phyloP scores from a whole-genome alignment of 2,797 vertebrate species.

The Amniataba percoides region DNA sequence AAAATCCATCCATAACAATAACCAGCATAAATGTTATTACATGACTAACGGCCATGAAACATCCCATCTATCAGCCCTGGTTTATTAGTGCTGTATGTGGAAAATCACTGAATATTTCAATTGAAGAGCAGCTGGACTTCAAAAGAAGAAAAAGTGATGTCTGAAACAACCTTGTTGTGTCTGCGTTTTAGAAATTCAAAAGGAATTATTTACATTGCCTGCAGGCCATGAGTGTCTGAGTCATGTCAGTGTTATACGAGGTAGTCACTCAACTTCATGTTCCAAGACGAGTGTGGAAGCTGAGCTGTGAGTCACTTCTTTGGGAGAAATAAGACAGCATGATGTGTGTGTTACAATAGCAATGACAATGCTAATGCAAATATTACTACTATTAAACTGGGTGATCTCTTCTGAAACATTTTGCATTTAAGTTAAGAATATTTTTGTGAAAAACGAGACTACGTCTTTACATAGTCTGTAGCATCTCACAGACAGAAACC shows the following conservation, averaged over 20 bases:
- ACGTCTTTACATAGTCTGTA: neutral
- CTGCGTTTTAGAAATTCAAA: conserved; percentile 63
- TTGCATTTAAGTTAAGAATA: neutral
- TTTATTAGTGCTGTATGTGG: conserved; percentile 3
- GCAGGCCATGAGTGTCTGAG: conserved; percentile 50
- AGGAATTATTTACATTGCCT: conserved; percentile 73
- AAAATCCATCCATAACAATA: neutral
- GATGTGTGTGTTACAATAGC: neutral
- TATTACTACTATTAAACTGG: neutral
- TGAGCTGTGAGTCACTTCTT: conserved; percentile 29
- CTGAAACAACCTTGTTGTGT: conserved; percentile 56
- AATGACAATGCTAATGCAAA: neutral
- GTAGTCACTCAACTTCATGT: conserved; percentile 50
- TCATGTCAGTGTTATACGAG: conserved; percentile 56
- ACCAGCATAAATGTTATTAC: neutral
- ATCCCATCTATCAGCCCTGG: conserved; percentile 5
- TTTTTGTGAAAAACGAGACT: neutral
- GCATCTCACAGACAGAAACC: neutral
- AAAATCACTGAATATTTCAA: conserved; percentile 22
- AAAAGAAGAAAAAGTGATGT: conserved; percentile 47
- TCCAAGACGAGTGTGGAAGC: conserved; percentile 24
- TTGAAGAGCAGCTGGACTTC: conserved; percentile 42
- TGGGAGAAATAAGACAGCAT: conserved; percentile 1
- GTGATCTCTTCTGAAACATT: neutral
- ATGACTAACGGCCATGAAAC: neutral